Evolutionary conservation across 2,888 invertebrate species (phyloP).

Genomic region (Pseudococcus viburni): DNA sequence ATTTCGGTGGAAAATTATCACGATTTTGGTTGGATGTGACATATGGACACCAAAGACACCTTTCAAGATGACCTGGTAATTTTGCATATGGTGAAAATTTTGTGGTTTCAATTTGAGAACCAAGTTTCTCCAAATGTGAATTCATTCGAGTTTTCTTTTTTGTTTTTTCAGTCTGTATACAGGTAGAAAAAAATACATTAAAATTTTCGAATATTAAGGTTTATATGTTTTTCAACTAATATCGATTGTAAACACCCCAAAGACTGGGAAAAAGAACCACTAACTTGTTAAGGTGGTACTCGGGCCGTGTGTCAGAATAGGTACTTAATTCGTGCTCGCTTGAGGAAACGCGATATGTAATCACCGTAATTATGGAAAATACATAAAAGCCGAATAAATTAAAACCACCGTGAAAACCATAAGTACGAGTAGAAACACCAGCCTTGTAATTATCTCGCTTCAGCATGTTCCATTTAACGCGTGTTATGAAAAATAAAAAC

Average conservation of each 20-base stretch:
- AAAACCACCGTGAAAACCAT: constrained; percentile 19
- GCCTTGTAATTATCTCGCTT: constrained; percentile 41
- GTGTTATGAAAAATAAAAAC: not conserved
- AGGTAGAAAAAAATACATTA: too few species aligned
- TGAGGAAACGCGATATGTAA: constrained; percentile 36
- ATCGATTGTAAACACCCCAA: not conserved
- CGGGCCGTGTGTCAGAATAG: not conserved
- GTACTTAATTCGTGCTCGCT: not conserved
- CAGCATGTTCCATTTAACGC: constrained; percentile 25
- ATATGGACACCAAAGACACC: too few species aligned
- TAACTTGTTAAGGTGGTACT: not conserved
- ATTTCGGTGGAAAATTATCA: too few species aligned
- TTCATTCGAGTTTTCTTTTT: too few species aligned
- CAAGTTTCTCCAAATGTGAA: too few species aligned
- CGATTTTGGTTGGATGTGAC: too few species aligned
- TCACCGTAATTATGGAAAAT: constrained; percentile 52
- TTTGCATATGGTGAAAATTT: too few species aligned
- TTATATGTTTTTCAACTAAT: not conserved
- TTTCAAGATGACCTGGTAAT: too few species aligned
- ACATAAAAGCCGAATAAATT: constrained; percentile 49
- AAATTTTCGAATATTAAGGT: too few species aligned
- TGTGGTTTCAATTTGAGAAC: too few species aligned
- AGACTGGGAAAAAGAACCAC: not conserved
- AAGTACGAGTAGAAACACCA: constrained; percentile 29
- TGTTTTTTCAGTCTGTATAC: too few species aligned